Conservation (phyloP, 1,140 invertebrate species). For the Brachionus plicatilis region DNA sequence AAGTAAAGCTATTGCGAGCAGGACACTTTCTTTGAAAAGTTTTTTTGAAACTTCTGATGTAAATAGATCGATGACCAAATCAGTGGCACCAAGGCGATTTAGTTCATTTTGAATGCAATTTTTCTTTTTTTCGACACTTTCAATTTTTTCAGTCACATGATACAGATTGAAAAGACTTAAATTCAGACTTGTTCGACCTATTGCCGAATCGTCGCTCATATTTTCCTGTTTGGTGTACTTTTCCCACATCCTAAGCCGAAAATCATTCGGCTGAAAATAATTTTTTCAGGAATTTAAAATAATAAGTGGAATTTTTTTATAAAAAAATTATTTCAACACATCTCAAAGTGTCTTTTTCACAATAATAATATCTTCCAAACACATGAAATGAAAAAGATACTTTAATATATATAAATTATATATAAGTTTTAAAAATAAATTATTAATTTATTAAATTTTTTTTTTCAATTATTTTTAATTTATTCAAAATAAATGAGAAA, state of each 20-base stretch:
- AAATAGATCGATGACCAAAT: conserved; percentile 92
- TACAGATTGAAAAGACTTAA: background rate
- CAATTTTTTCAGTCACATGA: background rate
- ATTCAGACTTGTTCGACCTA: background rate
- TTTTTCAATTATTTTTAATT: no score
- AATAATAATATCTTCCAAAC: no score
- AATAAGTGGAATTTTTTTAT: background rate
- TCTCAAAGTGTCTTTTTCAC: no score
- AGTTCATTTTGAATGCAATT: conserved; percentile 70
- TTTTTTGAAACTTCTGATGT: conserved; percentile 66
- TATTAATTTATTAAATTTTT: no score
- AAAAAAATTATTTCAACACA: no score
- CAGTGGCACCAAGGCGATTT: conserved; percentile 84
- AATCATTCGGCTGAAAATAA: conserved; percentile 5
- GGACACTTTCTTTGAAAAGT: conserved; percentile 92
- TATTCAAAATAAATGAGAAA: no score
- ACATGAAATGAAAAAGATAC: no score
- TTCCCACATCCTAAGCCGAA: background rate
- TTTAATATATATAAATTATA: no score
- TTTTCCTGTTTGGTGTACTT: background rate
- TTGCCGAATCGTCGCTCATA: background rate
- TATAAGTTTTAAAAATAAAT: no score
- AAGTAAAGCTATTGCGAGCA: conserved; percentile 89
- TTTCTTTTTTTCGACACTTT: background rate
- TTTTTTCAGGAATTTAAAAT: background rate